These are phyloP conservation scores for Stenichneumon culpator DNA, from an alignment of 2,888 invertebrate genomes.

Conservation along the genomic window DNA sequence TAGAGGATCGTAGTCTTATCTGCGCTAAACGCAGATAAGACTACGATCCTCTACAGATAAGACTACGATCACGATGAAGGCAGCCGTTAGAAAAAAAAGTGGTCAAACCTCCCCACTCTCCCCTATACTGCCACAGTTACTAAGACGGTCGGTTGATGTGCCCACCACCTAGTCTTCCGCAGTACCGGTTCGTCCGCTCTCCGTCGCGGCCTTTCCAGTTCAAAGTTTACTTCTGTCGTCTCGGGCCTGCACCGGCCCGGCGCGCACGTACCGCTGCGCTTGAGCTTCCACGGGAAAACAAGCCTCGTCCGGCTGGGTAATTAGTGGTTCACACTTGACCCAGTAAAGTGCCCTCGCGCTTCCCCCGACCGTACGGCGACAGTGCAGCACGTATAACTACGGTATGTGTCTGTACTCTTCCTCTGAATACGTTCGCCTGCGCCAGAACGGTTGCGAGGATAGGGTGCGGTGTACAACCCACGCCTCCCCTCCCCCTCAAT, in stretches of 20 bases:
- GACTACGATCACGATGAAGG: no score
- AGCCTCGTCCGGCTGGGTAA: constrained; percentile 72
- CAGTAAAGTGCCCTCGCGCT: constrained; percentile 67
- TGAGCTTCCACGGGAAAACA: constrained; percentile 59
- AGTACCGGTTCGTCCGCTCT: constrained; percentile 20
- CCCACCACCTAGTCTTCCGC: background rate
- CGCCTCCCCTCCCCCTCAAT: background rate
- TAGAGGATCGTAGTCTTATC: no score
- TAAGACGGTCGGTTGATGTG: no score
- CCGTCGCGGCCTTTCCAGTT: background rate
- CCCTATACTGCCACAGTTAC: no score
- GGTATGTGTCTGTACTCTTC: constrained; percentile 9
- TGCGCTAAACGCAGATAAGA: no score
- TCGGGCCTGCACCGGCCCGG: constrained; percentile 17
- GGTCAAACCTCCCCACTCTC: no score
- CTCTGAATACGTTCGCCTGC: constrained; percentile 31
- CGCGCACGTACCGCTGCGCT: background rate
- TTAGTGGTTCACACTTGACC: constrained; percentile 80
- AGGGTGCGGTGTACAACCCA: background rate
- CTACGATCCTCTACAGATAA: no score
- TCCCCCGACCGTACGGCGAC: constrained; percentile 44
- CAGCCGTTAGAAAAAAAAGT: no score
- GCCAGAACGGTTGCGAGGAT: constrained; percentile 33
- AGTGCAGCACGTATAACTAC: constrained; percentile 43
- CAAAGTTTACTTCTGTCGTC: constrained; percentile 44